Evolutionary conservation across 1,140 invertebrate genomes (phyloP).

Genomic region (Uloborus diversus): DNA sequence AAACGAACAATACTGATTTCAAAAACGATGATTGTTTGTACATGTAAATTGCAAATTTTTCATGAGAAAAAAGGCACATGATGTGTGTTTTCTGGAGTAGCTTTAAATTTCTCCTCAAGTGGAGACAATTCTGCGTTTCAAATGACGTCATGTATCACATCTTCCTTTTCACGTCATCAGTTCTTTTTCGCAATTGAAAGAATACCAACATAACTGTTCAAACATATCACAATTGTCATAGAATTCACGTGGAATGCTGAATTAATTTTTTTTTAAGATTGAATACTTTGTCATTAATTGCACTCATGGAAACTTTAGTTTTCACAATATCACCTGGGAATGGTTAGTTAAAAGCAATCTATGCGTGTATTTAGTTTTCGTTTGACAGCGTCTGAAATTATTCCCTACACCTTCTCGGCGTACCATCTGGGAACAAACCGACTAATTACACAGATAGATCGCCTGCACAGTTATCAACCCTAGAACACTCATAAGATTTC

Average conservation of each 20-base stretch:
- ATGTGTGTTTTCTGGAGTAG: conserved; percentile 1
- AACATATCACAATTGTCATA: neutral
- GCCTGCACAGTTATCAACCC: too few relatives aligned
- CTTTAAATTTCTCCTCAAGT: neutral
- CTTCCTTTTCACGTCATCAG: neutral
- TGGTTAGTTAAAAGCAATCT: too few relatives aligned
- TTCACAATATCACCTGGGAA: too few relatives aligned
- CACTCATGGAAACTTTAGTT: too few relatives aligned
- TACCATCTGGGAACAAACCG: too few relatives aligned
- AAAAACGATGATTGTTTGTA: neutral
- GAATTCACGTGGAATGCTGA: neutral
- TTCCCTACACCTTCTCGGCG: too few relatives aligned
- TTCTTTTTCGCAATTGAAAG: neutral
- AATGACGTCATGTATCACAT: too few relatives aligned
- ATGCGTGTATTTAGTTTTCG: too few relatives aligned
- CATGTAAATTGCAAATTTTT: neutral
- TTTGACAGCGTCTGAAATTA: too few relatives aligned
- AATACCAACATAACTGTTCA: neutral
- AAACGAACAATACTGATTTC: conserved; percentile 7
- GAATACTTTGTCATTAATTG: too few relatives aligned
- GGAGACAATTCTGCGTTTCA: neutral
- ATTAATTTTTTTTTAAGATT: neutral
- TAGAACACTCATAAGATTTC: too few relatives aligned
- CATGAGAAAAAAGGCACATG: conserved; percentile 1
- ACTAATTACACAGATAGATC: too few relatives aligned